Base-by-base conservation (phyloP, 2,888 invertebrate genomes). In the Hofmannophila pseudospretella region DNA sequence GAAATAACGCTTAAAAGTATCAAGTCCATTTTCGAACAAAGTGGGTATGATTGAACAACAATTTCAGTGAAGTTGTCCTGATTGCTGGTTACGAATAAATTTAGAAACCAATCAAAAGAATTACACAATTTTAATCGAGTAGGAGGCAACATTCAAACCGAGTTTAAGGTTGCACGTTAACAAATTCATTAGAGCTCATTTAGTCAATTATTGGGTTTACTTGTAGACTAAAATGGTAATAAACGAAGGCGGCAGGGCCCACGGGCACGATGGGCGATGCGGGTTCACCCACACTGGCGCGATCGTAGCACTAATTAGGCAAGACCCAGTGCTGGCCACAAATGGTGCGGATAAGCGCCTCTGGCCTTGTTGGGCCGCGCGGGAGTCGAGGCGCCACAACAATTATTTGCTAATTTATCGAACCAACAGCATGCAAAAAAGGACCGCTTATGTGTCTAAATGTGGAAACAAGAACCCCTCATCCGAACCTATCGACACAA, bases 271-370 rank as follows among this genome's bases (percentile, higher is more conserved):
- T 44, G 49, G 41, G 67, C 59, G 59, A 67, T 75, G 75, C 75
- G 74, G 71, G 73, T 54, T 71, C 82, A 76, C 84, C 84, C 85
- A 84, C 85, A 78, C 71, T 64, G 55, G 14, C 26, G 32, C 32
- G 9, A 8, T 9, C 25, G 27, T 62, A 54, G 49, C 69, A 67
- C 76, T 82, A 79, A 82, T 81, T 82, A 80, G 81, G 84, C 63
- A 16, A 16, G 16, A 5, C 16, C n/a, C 16, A 16, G 16, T 16
- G 16, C 16, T 16, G 56, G 53, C 81, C 78, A 67, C 72, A 84
- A 77, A 82, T 78, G 84, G 84, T 57, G 65, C 64, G 76, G 59
- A 58, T 58, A 55, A 56, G 65, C 64, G 65, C 64, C 64, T 58
- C 60, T 67, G 71, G 68, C 82, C 76, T 69, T 77, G 77, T 71